phyloP scores from a whole-genome alignment of 2,888 invertebrate genomes.

The Morinoia aosen region DNA sequence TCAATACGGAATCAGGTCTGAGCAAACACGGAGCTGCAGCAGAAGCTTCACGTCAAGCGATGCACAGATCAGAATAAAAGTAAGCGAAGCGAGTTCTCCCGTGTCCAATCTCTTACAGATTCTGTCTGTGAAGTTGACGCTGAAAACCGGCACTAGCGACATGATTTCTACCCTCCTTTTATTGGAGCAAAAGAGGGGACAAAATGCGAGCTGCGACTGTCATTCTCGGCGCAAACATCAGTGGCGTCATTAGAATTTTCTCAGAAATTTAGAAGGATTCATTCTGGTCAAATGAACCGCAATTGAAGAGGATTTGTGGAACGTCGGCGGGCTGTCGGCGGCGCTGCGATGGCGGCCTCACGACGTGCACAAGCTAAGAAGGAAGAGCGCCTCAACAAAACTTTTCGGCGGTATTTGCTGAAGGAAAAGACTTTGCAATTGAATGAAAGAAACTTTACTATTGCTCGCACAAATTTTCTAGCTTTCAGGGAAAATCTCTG shows the following conservation, averaged over 20 bases:
- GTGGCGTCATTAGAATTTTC: slow-evolving; percentile 38
- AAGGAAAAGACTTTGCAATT: slow-evolving; percentile 3
- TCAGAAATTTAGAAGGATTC: slow-evolving; percentile 37
- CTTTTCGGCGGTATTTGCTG: background rate
- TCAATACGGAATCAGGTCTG: background rate
- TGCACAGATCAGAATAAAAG: background rate
- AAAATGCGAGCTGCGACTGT: slow-evolving; percentile 42
- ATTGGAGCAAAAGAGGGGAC: slow-evolving; percentile 6
- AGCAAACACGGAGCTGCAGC: slow-evolving; percentile 12
- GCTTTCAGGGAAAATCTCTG: background rate
- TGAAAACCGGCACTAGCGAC: background rate
- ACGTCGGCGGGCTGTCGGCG: background rate
- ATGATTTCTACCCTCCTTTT: background rate
- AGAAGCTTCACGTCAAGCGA: background rate
- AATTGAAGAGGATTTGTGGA: slow-evolving; percentile 40
- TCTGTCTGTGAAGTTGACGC: background rate
- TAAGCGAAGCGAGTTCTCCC: background rate
- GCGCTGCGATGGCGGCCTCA: background rate
- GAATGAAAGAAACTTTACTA: background rate
- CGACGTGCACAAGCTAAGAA: background rate
- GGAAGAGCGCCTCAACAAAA: background rate
- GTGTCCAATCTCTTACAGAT: slow-evolving; percentile 1
- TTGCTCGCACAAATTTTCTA: slow-evolving; percentile 17
- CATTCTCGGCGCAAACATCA: slow-evolving; percentile 17
- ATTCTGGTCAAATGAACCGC: slow-evolving; percentile 43